Conservation (phyloP, 2,888 invertebrate genomes). For the Esperia sulphurella region DNA sequence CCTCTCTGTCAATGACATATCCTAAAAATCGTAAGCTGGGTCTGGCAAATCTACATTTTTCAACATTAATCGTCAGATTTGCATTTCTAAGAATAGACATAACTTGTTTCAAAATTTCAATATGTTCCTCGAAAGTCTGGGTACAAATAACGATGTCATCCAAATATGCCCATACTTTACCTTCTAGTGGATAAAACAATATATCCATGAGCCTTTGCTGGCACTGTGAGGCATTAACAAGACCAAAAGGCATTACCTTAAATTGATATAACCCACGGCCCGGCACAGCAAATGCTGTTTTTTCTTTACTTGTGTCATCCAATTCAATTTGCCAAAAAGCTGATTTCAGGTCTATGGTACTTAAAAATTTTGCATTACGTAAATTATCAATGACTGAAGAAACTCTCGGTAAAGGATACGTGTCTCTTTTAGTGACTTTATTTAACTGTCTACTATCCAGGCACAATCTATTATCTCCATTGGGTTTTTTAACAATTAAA, state of each 20-base stretch:
- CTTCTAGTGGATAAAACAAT: conserved; percentile 7
- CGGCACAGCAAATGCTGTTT: conserved; percentile 13
- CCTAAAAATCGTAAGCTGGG: conserved; percentile 12
- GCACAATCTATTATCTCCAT: conserved; percentile 11
- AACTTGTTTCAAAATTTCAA: neutral
- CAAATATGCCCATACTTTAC: conserved; percentile 10
- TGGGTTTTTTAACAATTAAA: conserved; percentile 6
- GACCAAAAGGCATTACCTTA: conserved; percentile 12
- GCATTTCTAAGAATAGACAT: neutral
- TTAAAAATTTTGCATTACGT: conserved; percentile 10
- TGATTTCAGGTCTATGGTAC: conserved; percentile 14
- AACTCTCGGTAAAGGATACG: conserved; percentile 6
- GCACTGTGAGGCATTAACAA: conserved; percentile 9
- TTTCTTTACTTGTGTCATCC: conserved; percentile 9
- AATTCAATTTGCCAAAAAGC: conserved; percentile 20
- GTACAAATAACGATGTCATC: conserved; percentile 11
- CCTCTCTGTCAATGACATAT: conserved; percentile 13
- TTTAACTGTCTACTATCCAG: conserved; percentile 18
- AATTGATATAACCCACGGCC: conserved; percentile 10
- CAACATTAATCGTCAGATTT: conserved; percentile 3
- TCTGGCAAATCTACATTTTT: conserved; percentile 12
- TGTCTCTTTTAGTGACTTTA: conserved; percentile 11
- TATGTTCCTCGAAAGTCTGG: conserved; percentile 6
- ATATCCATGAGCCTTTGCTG: conserved; percentile 12
- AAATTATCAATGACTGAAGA: conserved; percentile 13